phyloP scores from a whole-genome alignment of 2,113 vertebrate species.

The Pachypanchax playfairii region DNA sequence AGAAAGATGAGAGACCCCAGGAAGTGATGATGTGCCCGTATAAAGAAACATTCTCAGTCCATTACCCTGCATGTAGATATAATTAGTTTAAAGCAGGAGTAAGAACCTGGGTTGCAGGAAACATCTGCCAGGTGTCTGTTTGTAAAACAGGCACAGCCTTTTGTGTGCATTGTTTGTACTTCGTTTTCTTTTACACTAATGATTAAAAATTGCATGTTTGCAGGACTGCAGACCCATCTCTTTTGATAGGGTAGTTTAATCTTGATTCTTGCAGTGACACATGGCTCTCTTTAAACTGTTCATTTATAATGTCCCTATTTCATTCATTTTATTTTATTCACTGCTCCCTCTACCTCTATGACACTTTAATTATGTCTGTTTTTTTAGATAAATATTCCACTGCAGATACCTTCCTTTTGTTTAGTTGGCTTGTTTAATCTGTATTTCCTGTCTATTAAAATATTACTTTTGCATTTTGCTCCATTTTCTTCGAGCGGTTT shows the following conservation, averaged over 20 bases:
- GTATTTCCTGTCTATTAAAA: not conserved
- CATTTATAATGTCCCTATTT: constrained; percentile 28
- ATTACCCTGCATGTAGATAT: constrained; percentile 74
- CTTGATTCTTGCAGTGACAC: constrained; percentile 2
- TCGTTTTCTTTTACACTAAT: not conserved
- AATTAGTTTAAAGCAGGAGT: constrained; percentile 70
- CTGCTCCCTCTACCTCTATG: no score
- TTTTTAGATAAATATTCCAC: not conserved
- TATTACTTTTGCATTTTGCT: constrained; percentile 6
- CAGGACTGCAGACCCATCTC: constrained; percentile 25
- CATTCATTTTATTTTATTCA: no score
- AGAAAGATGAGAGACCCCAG: constrained; percentile 35
- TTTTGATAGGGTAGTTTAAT: not conserved
- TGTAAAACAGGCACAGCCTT: constrained; percentile 40
- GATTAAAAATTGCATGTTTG: constrained; percentile 18
- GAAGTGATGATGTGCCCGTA: constrained; percentile 58
- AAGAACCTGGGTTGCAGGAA: constrained; percentile 47
- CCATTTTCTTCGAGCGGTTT: no score
- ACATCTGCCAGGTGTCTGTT: constrained; percentile 73
- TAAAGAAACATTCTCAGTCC: constrained; percentile 69
- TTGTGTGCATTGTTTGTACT: constrained; percentile 35
- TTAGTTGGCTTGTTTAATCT: not conserved
- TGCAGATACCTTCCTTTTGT: not conserved
- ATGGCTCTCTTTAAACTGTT: not conserved
- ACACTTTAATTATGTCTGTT: no score